Percentiles rank a stretch among this genome's conserved stretches.
Conservation (phyloP, 2,113 vertebrate species). For the Polyodon spathula region DNA sequence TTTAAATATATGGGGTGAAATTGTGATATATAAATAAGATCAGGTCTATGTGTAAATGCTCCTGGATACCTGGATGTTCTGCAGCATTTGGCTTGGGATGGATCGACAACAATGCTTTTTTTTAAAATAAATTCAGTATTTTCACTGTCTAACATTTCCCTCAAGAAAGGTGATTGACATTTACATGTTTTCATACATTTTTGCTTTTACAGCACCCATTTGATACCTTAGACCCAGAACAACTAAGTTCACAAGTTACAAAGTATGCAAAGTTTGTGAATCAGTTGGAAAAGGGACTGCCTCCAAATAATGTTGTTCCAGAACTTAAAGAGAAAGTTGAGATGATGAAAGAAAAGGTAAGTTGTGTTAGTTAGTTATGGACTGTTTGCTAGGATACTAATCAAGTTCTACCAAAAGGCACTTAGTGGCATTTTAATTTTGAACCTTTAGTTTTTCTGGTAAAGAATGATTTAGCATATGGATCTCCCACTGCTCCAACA, state of each 20-base stretch:
- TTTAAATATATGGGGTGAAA: too few species aligned
- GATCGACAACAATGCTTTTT: background rate
- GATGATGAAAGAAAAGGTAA: slow-evolving; percentile 64
- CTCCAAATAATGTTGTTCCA: slow-evolving; percentile 57
- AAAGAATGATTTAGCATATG: too few species aligned
- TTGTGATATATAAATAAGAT: too few species aligned
- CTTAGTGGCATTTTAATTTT: too few species aligned
- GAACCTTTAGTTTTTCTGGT: too few species aligned
- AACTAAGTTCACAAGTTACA: slow-evolving; percentile 54
- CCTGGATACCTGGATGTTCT: too few species aligned
- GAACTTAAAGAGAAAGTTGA: slow-evolving; percentile 63
- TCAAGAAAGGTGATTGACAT: too few species aligned
- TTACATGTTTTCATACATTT: background rate
- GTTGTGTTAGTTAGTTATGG: slow-evolving; percentile 11
- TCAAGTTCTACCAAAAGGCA: too few species aligned
- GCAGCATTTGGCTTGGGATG: too few species aligned
- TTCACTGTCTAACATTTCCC: background rate
- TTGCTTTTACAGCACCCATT: slow-evolving; percentile 51
- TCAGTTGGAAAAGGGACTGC: slow-evolving; percentile 70
- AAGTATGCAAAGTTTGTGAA: slow-evolving; percentile 61
- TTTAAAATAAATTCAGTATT: background rate
- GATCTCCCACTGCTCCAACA: too few species aligned
- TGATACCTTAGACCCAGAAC: slow-evolving; percentile 59
- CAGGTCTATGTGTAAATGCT: too few species aligned
- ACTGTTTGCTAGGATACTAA: too few species aligned